Evolutionary conservation across 2,888 invertebrate species (phyloP).

Genomic region (Parascotia fuliginaria): DNA sequence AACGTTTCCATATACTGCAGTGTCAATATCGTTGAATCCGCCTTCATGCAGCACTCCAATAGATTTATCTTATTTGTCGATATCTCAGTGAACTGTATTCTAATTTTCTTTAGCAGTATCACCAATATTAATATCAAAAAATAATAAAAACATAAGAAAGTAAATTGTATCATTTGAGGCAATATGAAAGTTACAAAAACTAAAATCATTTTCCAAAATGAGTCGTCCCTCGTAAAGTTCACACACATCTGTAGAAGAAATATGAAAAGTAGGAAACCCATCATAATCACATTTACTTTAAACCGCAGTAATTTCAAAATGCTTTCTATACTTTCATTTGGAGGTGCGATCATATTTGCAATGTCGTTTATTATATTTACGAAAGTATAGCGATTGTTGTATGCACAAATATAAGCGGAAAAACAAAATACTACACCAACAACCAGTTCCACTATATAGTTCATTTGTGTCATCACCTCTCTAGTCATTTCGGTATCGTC

Average conservation of each 20-base stretch:
- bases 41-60: conserved; percentile 40
- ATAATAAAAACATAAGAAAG: conserved; percentile 59
- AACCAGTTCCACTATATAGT: conserved; percentile 65
- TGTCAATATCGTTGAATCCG: conserved; percentile 44
- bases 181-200: conserved; percentile 60
- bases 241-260: conserved; percentile 53
- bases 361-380: conserved; percentile 63
- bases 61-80: conserved; percentile 27
- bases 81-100: conserved; percentile 41
- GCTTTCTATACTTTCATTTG: conserved; percentile 37
- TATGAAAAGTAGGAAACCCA: conserved; percentile 41
- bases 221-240: conserved; percentile 58
- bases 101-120: conserved; percentile 55
- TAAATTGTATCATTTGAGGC: conserved; percentile 68
- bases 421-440: conserved; percentile 48
- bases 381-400: conserved; percentile 55
- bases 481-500: conserved; percentile 54
- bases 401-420: conserved; percentile 57
- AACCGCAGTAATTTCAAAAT: conserved; percentile 49
- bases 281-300: conserved; percentile 47
- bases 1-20: conserved; percentile 60
- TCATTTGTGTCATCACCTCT: conserved; percentile 61
- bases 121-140: conserved; percentile 57
- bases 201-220: conserved; percentile 65
- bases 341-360: conserved; percentile 48